These are phyloP conservation scores for Halichoerus grypus DNA, from an alignment of 2,113 vertebrate genomes.

Conservation along the genomic window DNA sequence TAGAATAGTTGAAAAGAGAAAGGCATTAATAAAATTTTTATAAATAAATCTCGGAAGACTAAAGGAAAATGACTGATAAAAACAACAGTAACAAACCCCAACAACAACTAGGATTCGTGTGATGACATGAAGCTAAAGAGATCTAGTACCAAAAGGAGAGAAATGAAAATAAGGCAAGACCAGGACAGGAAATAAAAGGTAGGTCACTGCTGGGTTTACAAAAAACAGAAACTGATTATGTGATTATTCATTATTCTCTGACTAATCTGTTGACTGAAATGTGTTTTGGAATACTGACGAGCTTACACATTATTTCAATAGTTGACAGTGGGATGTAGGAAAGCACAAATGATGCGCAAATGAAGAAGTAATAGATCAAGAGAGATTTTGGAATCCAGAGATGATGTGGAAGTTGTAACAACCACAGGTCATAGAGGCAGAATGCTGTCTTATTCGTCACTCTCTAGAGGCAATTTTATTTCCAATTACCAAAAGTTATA, in stretches of 20 bases:
- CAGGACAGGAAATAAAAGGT: neutral
- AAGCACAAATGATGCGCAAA: neutral
- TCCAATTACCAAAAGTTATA: neutral
- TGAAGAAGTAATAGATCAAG: neutral
- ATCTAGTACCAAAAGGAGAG: neutral
- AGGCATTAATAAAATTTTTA: neutral
- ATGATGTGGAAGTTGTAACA: neutral
- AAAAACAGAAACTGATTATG: neutral
- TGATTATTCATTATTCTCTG: conserved; percentile 27
- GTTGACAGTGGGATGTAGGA: neutral
- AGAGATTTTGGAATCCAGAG: neutral
- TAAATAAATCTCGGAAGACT: neutral
- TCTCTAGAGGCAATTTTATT: neutral
- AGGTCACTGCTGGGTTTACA: neutral
- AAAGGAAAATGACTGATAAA: neutral
- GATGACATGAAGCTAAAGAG: neutral
- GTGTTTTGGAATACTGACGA: neutral
- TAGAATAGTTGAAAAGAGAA: neutral
- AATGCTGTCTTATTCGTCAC: neutral
- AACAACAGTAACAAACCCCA: neutral
- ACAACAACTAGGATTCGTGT: neutral
- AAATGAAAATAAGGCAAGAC: neutral
- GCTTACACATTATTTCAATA: neutral
- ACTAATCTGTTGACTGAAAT: neutral
- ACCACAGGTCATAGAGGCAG: neutral